Evolutionary conservation across 2,113 vertebrate species (phyloP), one percentile per base, ranked within the genome.

Genomic region (Chaenocephalus aceratus): DNA sequence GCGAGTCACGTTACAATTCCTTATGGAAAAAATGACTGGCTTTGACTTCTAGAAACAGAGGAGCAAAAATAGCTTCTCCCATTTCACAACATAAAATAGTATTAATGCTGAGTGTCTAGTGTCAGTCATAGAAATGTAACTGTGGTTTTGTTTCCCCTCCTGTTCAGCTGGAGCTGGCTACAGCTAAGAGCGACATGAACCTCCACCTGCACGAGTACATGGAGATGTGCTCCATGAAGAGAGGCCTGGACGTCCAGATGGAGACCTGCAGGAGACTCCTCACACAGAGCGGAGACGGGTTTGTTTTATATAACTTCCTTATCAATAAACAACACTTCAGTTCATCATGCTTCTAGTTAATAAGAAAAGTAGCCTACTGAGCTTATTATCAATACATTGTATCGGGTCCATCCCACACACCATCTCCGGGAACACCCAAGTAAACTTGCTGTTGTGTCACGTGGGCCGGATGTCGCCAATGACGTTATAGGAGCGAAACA

Each of bases 171-270:
- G 98, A 99, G 62, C 86, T 99, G 89, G 97, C 97, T 75, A 99
- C 97, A 0, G 98, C 98, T 49, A 99, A 99, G 90, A 98, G 96
- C 0, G 98, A 99, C 92, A 99, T 99, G 98, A 99, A 98, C 88
- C 94, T 97, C 1, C 98, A 99, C 86, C 93, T 99, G 61, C 98
- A 99, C 0, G 98, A 99, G 88, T 99, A 99, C 94, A 99, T 99
- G 98, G 98, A 99, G 85, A 99, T 99, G 98, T 99, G 98, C 84
- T 98, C 97, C 62, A 99, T 99, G 98, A 99, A 99, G 89, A 93
- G 98, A 49, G 98, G 98, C 26, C 93, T 99, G 87, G 98, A 99
- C 0, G 98, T 99, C 72, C 98, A 99, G 93, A 99, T 99, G 98
- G 98, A 99, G 95, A 99, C 98, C 4, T 99, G 98, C 85, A 95